Conservation (phyloP, 2,113 vertebrate genomes). For the Nycticryphes semicollaris region DNA sequence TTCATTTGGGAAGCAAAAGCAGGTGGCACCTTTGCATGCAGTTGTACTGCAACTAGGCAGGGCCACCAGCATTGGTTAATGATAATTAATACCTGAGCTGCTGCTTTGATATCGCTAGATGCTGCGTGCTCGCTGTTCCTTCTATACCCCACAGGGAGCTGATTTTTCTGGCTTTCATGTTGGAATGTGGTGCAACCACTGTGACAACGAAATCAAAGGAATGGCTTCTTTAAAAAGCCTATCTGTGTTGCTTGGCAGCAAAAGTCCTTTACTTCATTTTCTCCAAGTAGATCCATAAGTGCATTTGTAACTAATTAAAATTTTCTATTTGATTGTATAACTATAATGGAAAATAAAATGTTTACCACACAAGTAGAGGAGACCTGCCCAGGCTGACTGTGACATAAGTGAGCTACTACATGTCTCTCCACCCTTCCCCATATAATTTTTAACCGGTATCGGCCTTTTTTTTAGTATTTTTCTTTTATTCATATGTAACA, state of each 20-base stretch:
- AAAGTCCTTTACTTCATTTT: neutral
- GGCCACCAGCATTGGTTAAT: neutral
- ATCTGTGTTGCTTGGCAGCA: neutral
- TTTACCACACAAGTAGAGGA: neutral
- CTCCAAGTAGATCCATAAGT: neutral
- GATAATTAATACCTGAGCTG: neutral
- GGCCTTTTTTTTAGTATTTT: neutral
- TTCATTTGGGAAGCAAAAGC: neutral
- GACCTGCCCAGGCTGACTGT: neutral
- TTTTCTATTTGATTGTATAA: neutral
- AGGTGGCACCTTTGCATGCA: fast-evolving
- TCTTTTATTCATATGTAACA: neutral
- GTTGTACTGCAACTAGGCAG: neutral
- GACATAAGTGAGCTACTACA: neutral
- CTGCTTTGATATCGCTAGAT: neutral
- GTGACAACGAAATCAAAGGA: neutral
- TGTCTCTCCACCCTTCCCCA: neutral
- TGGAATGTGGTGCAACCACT: neutral
- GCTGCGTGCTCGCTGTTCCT: neutral
- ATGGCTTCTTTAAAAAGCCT: neutral
- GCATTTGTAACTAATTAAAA: neutral
- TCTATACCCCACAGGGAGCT: neutral
- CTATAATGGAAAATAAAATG: neutral
- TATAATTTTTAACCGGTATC: neutral
- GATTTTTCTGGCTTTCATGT: fast-evolving